A percentile compares a stretch with the other conserved stretches of the same genome.
phyloP scores from a whole-genome alignment of 2,888 invertebrate species.

The Acrobasis suavella region DNA sequence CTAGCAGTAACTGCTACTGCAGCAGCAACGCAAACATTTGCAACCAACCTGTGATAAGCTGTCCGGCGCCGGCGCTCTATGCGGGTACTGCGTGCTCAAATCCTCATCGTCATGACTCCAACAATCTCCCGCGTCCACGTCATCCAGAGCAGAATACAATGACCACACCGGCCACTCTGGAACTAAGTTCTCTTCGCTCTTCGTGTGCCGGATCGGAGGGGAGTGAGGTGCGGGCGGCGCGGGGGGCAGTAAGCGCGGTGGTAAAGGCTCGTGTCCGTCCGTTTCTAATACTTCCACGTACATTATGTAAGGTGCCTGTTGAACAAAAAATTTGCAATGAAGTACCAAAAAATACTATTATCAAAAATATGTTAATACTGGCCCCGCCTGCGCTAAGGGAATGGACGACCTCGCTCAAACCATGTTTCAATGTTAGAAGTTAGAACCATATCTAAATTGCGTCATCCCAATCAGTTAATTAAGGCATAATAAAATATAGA shows the following conservation, averaged over 20 bases:
- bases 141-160: constrained; percentile 66
- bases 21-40: no score
- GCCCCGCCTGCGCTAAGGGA: constrained; percentile 1
- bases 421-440: constrained; percentile 8
- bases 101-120: constrained; percentile 99
- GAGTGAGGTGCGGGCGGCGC: constrained; percentile 88
- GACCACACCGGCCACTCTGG: constrained; percentile 80
- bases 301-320: constrained; percentile 95
- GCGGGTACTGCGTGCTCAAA: constrained; percentile 76
- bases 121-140: constrained; percentile 84
- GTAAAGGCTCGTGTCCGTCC: constrained; percentile 89
- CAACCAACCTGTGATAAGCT: constrained; percentile 92
- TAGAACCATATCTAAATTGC: constrained; percentile 13
- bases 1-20: no score
- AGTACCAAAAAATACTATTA: background rate
- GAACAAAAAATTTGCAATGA: constrained; percentile 24
- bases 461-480: constrained; percentile 1
- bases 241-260: constrained; percentile 92
- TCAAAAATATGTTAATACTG: no score
- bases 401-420: constrained; percentile 5
- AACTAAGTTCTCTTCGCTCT: constrained; percentile 95
- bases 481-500: constrained; percentile 10
- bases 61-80: constrained; percentile 67
- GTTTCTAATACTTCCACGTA: constrained; percentile 97
- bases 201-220: constrained; percentile 91